Percentiles rank a stretch among this genome's conserved stretches.
These are phyloP conservation scores for Diachrysia chrysitis DNA, from an alignment of 2,888 invertebrate genomes.

Conservation along the genomic window DNA sequence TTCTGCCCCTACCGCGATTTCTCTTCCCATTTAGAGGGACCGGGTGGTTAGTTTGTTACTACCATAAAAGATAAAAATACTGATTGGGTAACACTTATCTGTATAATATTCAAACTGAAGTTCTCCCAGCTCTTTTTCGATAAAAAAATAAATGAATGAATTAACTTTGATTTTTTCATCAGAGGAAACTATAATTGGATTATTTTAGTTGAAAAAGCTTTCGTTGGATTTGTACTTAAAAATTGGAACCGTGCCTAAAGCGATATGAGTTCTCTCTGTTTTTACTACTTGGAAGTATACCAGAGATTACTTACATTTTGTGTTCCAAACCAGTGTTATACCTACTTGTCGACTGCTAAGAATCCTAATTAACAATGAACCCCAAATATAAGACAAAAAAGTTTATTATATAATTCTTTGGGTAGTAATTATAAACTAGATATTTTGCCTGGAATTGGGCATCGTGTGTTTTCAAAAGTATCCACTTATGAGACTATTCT, in stretches of 20 bases:
- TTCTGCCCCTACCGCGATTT: too few species aligned
- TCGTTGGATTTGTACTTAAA: slow-evolving; percentile 3
- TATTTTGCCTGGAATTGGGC: too few species aligned
- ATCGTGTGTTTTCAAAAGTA: too few species aligned
- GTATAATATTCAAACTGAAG: background rate
- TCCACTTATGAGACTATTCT: too few species aligned
- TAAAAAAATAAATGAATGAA: background rate
- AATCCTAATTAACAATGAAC: too few species aligned
- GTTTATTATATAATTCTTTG: too few species aligned
- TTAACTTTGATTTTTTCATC: background rate
- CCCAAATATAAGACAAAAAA: too few species aligned
- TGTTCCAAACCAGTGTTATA: background rate
- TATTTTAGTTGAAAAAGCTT: background rate
- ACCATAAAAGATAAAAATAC: background rate
- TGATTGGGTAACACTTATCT: background rate
- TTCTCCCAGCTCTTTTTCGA: background rate
- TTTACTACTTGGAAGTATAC: background rate
- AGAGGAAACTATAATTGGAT: slow-evolving; percentile 1
- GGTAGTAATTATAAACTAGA: too few species aligned
- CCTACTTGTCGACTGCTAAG: too few species aligned
- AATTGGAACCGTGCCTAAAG: slow-evolving; percentile 4
- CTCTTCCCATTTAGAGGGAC: too few species aligned
- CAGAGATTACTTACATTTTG: background rate
- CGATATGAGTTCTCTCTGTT: background rate
- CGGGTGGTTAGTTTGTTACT: too few species aligned